These are phyloP conservation scores for Candidula unifasciata DNA, from an alignment of 2,888 invertebrate genomes.

Conservation along the genomic window DNA sequence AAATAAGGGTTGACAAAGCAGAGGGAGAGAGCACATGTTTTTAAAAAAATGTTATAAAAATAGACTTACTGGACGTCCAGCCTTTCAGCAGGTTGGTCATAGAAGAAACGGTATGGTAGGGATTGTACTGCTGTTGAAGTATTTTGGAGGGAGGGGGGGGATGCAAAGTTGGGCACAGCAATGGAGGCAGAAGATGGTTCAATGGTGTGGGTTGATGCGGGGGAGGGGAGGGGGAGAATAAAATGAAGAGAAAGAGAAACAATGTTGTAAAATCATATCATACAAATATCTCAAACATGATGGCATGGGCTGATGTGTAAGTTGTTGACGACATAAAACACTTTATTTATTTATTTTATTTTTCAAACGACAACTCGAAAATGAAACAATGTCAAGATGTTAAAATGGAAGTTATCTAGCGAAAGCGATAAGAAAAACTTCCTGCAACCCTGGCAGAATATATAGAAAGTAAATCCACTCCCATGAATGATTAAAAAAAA, in stretches of 20 bases:
- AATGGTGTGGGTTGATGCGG: not conserved
- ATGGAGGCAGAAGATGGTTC: not conserved
- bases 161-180: not conserved
- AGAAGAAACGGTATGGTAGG: constrained; percentile 92
- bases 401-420: not conserved
- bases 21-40: constrained; percentile 31
- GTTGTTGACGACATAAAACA: not conserved
- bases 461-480: not conserved
- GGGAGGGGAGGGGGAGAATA: not conserved
- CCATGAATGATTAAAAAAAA: not conserved
- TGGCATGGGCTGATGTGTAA: not conserved
- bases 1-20: constrained; percentile 22
- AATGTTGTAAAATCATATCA: not conserved
- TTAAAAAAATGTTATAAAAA: constrained; percentile 17
- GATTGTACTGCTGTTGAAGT: constrained; percentile 76
- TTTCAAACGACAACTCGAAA: not conserved
- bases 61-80: constrained; percentile 83
- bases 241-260: constrained; percentile 35
- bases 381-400: not conserved
- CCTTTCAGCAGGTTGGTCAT: constrained; percentile 88
- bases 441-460: constrained; percentile 5
- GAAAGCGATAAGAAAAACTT: constrained; percentile 1
- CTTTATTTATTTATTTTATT: not conserved
- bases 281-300: not conserved
- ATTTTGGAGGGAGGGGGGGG: not conserved